phyloP scores from a whole-genome alignment of 2,113 vertebrate genomes.

The Pelecanus crispus region DNA sequence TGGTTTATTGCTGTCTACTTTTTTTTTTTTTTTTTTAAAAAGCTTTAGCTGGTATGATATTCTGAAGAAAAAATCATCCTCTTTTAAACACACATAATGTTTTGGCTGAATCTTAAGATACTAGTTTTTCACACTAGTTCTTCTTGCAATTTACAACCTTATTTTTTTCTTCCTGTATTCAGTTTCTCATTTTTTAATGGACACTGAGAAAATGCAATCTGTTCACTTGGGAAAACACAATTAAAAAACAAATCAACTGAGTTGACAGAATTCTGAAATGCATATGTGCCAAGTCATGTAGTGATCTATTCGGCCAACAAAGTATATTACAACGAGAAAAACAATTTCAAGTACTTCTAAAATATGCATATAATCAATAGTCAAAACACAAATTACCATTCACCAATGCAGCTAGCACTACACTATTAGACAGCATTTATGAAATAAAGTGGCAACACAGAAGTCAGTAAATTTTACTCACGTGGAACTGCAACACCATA shows the following conservation, averaged over 20 bases:
- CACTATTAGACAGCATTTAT: not conserved
- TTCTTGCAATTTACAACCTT: not conserved
- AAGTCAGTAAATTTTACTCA: slow-evolving; percentile 67
- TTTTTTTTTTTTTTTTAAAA: not conserved
- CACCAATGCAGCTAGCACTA: not conserved
- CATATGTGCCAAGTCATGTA: not conserved
- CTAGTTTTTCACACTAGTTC: not conserved
- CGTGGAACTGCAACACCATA: slow-evolving; percentile 90
- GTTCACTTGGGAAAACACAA: not conserved
- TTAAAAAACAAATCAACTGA: not conserved
- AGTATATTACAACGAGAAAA: not conserved
- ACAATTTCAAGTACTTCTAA: not conserved
- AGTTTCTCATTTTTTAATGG: not conserved
- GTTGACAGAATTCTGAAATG: not conserved
- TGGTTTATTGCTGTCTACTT: not conserved
- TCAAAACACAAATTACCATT: not conserved
- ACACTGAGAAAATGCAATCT: not conserved
- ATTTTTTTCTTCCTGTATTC: not conserved
- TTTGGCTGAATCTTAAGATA: not conserved
- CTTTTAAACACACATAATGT: not conserved
- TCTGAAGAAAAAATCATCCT: not conserved
- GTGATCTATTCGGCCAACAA: not conserved
- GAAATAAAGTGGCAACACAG: not conserved
- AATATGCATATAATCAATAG: not conserved
- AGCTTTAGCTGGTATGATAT: not conserved